Base-by-base conservation (phyloP, 2,888 invertebrate genomes). In the Xestia rhomboidea region DNA sequence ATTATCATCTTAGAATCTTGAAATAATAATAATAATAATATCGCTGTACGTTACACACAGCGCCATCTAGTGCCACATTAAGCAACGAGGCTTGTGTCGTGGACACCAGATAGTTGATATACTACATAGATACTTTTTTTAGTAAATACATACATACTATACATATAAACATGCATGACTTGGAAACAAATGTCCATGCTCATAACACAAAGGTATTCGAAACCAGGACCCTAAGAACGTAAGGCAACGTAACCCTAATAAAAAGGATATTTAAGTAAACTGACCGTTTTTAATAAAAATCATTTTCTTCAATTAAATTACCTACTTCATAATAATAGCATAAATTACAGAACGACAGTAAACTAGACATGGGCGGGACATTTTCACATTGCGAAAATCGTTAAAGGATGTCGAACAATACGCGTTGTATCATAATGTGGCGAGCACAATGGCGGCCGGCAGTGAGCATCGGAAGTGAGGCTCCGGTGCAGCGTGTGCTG, bases 391-490 rank as follows among this genome's bases (percentile, higher is more conserved):
- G 77, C 66, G 69, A 81, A 82, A 87, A 85, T 87, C 67, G 73
- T 83, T 82, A 78, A 87, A 76, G 73, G 11, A 49, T 76, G 76
- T 83, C 76, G 82, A 77, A 85, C 84, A 89, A 84, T 88, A 85
- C 81, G 85, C 69, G 72, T 77, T 79, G 82, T 87, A 80, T 77
- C 82, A 82, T 77, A 81, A 68, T 72, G 60, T 27, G 57, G 18
- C 27, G 21, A 68, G 66, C 57, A 76, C 62, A 85, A 87, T 86
- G 70, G 81, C 62, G 60, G 34, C 49, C 54, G 57, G 69, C 57
- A 71, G 73, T 74, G 81, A 73, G 62, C 82, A 83, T 83, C 80
- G 77, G 84, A 74, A 76, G 75, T 51, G 66, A 66, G 30, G 44
- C 68, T 73, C 46, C 64, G n/a, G 13, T 27, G 67, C 51, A 46